Evolutionary conservation across 2,797 vertebrate species (phyloP).

Genomic region (Centroberyx gerrardi): DNA sequence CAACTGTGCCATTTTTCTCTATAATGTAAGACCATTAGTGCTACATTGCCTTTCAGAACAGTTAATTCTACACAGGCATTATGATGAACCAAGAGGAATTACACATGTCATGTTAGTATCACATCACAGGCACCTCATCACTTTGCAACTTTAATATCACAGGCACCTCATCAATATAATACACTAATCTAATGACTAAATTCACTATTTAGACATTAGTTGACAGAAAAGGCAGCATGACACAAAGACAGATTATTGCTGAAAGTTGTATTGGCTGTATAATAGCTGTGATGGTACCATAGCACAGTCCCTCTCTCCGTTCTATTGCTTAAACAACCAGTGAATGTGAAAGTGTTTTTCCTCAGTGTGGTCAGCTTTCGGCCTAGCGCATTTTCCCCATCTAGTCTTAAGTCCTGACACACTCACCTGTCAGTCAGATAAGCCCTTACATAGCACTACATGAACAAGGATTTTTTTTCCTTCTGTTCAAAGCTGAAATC

Average conservation of each 20-base stretch:
- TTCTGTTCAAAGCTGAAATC: conserved; percentile 77
- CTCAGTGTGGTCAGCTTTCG: conserved; percentile 43
- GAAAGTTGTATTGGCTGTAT: conserved; percentile 2
- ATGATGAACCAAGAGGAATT: neutral
- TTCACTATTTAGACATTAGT: neutral
- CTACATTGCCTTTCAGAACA: conserved; percentile 12
- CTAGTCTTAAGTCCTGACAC: conserved; percentile 70
- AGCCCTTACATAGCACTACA: conserved; percentile 78
- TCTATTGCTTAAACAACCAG: conserved; percentile 52
- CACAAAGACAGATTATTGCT: neutral
- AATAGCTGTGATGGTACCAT: neutral
- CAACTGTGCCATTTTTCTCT: neutral
- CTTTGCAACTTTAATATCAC: neutral
- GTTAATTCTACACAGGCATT: neutral
- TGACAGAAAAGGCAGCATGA: neutral
- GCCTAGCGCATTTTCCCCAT: conserved; percentile 59
- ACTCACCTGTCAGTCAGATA: conserved; percentile 80
- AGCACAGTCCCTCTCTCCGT: conserved; percentile 18
- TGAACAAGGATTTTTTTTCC: conserved; percentile 53
- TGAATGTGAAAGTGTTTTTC: conserved; percentile 25
- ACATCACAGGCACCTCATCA: neutral
- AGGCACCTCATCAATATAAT: neutral
- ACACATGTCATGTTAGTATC: neutral
- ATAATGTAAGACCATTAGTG: neutral
- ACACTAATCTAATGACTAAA: neutral